Conservation (phyloP, 1,140 invertebrate genomes). For the Scaptomyza hsui region DNA sequence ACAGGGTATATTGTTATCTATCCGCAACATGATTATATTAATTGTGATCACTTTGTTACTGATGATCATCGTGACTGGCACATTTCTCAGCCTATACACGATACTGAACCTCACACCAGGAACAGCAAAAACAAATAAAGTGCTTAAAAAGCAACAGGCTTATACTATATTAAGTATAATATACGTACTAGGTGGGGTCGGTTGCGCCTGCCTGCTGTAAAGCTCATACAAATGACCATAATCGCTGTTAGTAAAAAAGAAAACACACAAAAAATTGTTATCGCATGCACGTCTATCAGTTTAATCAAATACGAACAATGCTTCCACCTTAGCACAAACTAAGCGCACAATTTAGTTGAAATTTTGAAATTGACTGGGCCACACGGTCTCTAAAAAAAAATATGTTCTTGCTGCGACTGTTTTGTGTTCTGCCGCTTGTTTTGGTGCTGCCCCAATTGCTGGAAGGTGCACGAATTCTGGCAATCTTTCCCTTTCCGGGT, state of each 20-base stretch:
- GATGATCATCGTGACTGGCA: slow-evolving; percentile 22
- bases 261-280: slow-evolving; percentile 39
- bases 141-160: neutral
- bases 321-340: neutral
- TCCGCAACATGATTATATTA: too few relatives aligned
- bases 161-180: neutral
- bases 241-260: slow-evolving; percentile 17
- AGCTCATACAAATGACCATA: slow-evolving; percentile 28
- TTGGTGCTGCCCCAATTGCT: slow-evolving; percentile 21
- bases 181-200: neutral
- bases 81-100: neutral
- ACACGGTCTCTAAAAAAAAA: slow-evolving; percentile 13
- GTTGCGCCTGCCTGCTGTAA: neutral
- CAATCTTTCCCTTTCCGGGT: slow-evolving; percentile 66
- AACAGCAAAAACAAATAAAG: neutral
- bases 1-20: too few relatives aligned
- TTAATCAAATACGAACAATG: slow-evolving; percentile 8
- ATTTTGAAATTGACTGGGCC: neutral
- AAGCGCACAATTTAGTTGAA: slow-evolving; percentile 38
- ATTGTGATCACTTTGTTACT: neutral
- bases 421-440: neutral
- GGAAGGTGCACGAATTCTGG: slow-evolving; percentile 63
- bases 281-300: slow-evolving; percentile 48
- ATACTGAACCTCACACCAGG: neutral
- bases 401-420: slow-evolving; percentile 32